Evolutionary conservation across 92 coral and sea anemone species (phyloP), one percentile per base, ranked within the genome.

Genomic region (Anthopleura xanthogrammica): DNA sequence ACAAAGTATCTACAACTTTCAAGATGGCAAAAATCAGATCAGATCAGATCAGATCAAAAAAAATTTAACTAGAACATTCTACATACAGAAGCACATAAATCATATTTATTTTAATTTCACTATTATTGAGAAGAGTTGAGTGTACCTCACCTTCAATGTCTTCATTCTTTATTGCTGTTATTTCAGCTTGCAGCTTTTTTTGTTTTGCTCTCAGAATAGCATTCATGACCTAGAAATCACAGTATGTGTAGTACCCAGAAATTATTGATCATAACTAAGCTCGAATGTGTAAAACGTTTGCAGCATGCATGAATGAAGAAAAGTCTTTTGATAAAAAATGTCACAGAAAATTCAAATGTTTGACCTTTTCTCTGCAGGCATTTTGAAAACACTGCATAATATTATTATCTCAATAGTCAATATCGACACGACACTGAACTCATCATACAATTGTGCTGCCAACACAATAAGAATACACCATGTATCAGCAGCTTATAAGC

Each of bases 141-240:
- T 13, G 22, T 48, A 16, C 6, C 75, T 52, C 60, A 93, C 97
- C 97, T 73, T 78, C 89, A 64, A 95, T 86, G 68, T 90, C 93
- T 84, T 91, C 83, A 24, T 70, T 92, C 82, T 86, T 79, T 42
- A 88, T 48, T 36, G 87, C 93, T 41, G 91, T 29, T 36, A 92
- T 70, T 79, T 89, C 97, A 17, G 97, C 93, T 88, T 88, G 90
- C 42, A 97, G 89, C 75, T 90, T 97, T 75, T 85, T 92, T 76
- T 94, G 97, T 79, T 97, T 97, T 62, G 90, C 89, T 75, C 79
- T 75, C 39, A 94, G 65, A 23, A 95, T 88, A 52, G 36, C 36
- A 72, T 88, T 87, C 52, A 83, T 90, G 19, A 89, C 84, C 98
- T 95, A 77, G 12, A 57, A 76, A 76, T 60, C 36, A 29, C 36